Evolutionary conservation across 2,888 invertebrate genomes (phyloP).

Genomic region (Torymus auratus): DNA sequence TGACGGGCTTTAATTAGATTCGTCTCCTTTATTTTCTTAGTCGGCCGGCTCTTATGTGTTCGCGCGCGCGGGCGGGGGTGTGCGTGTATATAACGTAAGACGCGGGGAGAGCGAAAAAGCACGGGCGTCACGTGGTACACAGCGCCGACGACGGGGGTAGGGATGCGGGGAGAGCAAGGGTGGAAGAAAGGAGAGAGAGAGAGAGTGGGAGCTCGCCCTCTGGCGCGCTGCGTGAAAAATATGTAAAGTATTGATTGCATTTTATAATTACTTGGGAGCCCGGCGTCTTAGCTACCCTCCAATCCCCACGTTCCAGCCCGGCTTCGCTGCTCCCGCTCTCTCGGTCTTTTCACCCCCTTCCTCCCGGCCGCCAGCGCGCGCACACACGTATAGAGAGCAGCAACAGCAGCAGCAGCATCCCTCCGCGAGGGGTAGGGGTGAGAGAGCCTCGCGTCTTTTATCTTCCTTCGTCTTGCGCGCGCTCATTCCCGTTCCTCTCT

Average conservation of each 20-base stretch:
- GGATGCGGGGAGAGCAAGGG: too few relatives aligned
- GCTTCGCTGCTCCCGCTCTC: constrained; percentile 62
- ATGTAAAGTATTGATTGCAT: constrained; percentile 78
- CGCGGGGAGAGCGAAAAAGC: constrained; percentile 38
- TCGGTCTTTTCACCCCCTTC: constrained; percentile 62
- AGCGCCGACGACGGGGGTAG: too few relatives aligned
- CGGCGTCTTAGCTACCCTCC: constrained; percentile 73
- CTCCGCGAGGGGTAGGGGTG: neutral
- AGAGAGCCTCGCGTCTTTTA: constrained; percentile 55
- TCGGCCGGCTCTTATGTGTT: constrained; percentile 26
- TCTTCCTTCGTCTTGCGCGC: constrained; percentile 59
- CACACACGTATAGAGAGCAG: constrained; percentile 21
- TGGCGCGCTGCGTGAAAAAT: constrained; percentile 74
- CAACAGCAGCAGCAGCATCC: constrained; percentile 13
- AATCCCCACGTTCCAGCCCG: constrained; percentile 63
- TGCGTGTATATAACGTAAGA: constrained; percentile 45
- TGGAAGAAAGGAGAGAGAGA: constrained; percentile 36
- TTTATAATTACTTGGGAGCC: constrained; percentile 77
- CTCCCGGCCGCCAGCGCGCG: constrained; percentile 36
- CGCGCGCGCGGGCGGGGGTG: constrained; percentile 3
- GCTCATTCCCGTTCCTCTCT: constrained; percentile 58
- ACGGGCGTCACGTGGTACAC: constrained; percentile 61
- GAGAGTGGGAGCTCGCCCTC: constrained; percentile 46
- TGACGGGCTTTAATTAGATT: constrained; percentile 59
- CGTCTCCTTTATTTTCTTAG: constrained; percentile 52